These are phyloP conservation scores for Trichogramma evanescens DNA, from an alignment of 2,888 invertebrate genomes.

Conservation along the genomic window DNA sequence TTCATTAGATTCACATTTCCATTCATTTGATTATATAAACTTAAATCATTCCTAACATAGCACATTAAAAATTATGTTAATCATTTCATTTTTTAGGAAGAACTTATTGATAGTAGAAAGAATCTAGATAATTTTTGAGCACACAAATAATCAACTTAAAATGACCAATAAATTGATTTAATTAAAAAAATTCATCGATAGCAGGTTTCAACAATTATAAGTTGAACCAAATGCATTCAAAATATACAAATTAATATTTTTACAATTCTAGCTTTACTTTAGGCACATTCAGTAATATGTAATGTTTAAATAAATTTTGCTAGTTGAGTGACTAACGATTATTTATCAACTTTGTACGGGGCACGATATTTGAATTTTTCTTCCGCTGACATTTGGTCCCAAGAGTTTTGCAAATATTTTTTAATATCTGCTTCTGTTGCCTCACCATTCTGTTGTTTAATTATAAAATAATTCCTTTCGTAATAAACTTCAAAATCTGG, in stretches of 20 bases:
- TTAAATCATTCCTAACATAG: too few species aligned
- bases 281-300: not conserved
- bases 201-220: not conserved
- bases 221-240: not conserved
- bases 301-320: not conserved
- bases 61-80: too few species aligned
- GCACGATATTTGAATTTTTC: constrained; percentile 22
- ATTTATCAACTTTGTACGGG: constrained; percentile 17
- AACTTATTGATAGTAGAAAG: too few species aligned
- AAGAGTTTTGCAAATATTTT: constrained; percentile 18
- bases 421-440: constrained; percentile 21
- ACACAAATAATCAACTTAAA: too few species aligned
- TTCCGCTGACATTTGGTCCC: constrained; percentile 19
- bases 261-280: not conserved
- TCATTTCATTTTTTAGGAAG: too few species aligned
- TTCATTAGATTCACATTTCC: too few species aligned
- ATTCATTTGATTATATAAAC: too few species aligned
- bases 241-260: constrained; percentile 4
- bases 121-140: too few species aligned
- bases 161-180: too few species aligned
- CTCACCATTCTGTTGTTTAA: constrained; percentile 18
- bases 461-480: constrained; percentile 18
- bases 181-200: too few species aligned
- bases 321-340: not conserved
- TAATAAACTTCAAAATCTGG: constrained; percentile 24